These are phyloP conservation scores for Ischnura elegans DNA, from an alignment of 2,888 invertebrate genomes.

Conservation along the genomic window DNA sequence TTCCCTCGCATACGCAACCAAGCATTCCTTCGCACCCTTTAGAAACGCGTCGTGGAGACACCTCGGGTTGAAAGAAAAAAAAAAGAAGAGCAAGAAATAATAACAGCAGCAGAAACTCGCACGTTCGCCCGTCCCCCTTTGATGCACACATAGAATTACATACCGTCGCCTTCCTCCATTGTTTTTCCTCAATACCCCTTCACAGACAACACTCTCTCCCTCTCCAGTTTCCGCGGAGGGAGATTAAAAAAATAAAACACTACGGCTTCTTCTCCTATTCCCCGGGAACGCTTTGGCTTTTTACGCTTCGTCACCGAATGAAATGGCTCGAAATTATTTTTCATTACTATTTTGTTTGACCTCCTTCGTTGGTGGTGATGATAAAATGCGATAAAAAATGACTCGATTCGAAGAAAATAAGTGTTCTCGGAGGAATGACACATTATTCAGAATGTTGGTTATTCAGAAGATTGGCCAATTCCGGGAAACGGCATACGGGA, in stretches of 20 bases:
- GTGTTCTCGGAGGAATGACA: neutral
- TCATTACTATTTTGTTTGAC: too few relatives aligned
- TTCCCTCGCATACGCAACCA: neutral
- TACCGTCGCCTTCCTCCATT: neutral
- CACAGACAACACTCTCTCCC: neutral
- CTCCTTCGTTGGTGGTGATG: neutral
- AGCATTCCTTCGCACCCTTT: conserved; percentile 50
- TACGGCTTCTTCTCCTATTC: conserved; percentile 13
- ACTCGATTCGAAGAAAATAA: neutral
- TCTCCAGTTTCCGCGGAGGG: neutral
- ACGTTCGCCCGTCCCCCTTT: neutral
- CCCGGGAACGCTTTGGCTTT: conserved; percentile 2
- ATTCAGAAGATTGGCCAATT: neutral
- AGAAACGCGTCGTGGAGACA: conserved; percentile 24
- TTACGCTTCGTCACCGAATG: conserved; percentile 59
- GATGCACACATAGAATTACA: conserved; percentile 30
- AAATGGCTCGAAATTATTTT: conserved; percentile 40
- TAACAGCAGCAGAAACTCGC: conserved; percentile 12
- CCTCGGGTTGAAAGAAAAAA: neutral
- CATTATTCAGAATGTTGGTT: neutral
- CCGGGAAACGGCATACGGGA: neutral
- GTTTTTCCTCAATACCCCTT: neutral
- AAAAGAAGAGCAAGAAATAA: neutral
- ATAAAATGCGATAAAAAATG: conserved; percentile 45
- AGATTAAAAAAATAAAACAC: conserved; percentile 2